Evolutionary conservation across 2,797 vertebrate species (phyloP).

Genomic region (Cephalopachus bancanus): DNA sequence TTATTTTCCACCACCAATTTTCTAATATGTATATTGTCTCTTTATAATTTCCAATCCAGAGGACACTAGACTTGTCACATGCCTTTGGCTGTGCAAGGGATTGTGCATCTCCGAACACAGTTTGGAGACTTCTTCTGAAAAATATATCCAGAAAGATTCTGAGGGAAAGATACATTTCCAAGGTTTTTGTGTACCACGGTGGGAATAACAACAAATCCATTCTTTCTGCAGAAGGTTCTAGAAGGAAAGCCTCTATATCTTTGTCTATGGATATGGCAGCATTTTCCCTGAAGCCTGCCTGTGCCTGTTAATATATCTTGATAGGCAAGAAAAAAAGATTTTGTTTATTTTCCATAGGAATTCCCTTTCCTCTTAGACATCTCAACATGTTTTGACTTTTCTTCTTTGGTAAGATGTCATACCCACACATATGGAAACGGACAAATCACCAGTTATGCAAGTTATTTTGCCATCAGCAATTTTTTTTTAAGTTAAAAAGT

Average conservation of each 20-base stretch:
- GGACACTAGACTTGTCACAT: fast-evolving
- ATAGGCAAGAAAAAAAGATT: background rate
- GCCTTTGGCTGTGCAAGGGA: background rate
- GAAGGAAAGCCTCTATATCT: background rate
- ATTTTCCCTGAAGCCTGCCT: background rate
- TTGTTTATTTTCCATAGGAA: background rate
- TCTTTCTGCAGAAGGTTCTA: background rate
- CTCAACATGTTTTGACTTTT: background rate
- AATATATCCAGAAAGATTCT: background rate
- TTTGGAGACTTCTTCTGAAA: background rate
- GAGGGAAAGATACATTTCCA: background rate
- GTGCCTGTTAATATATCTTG: background rate
- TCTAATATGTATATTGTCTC: background rate
- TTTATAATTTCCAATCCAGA: background rate
- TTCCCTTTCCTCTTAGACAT: no score
- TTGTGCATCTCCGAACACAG: background rate
- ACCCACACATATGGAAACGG: background rate
- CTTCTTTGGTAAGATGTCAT: background rate
- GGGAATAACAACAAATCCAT: background rate
- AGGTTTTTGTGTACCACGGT: background rate
- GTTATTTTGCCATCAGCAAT: background rate
- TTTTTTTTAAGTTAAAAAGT: background rate
- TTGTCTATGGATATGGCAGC: background rate
- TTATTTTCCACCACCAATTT: background rate
- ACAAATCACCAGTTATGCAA: background rate